Base-by-base conservation (phyloP, 2,797 vertebrate species). In the Cygnus olor region DNA sequence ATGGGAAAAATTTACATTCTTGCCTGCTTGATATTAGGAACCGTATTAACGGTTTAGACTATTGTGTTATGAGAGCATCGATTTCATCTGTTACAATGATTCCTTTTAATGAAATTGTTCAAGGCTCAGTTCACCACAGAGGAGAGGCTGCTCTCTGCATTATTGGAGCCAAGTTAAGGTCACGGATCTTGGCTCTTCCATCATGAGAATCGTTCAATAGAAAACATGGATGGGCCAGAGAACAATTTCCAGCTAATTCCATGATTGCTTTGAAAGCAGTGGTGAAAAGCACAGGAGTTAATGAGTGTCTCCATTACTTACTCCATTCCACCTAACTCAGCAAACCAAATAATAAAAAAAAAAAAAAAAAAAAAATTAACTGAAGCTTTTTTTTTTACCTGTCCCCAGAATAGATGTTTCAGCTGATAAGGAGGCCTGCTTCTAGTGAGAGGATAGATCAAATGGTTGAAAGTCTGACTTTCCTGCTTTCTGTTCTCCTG, bases 31-130 rank as follows among this genome's bases (percentile, higher is more conserved):
- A 92, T 94, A 92, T 91, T 88, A 58, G 66, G 40, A 87, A 66
- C 71, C 77, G 58, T 89, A 93, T 94, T 96, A 97, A 89, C 0
- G 7, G 80, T 90, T 89, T 80, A 90, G 71, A 76, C 57, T 92
- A 40, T 81, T 89, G 72, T 76, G 90, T 97, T 97, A 93, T 82
- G 83, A 93, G 79, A 90, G 65, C 81, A 95, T 95, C 1, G 82
- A 97, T 96, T 97, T 95, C 18, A 78, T 95, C 92, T 95, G 77
- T 90, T 84, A 30, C 78, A 78, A 80, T 93, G 94, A 94, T 92
- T 73, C 82, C 88, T 92, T 88, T 85, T 95, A 94, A 95, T 97
- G 86, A 90, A 94, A 85, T 96, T 90, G 90, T 95, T 94, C 90
- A 95, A 94, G 87, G 80, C 78, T 96, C 91, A 77, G 91, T 85